Evolutionary conservation across 2,113 vertebrate species (phyloP), one percentile per base, ranked within the genome.

Genomic region (Cyrtonyx montezumae): DNA sequence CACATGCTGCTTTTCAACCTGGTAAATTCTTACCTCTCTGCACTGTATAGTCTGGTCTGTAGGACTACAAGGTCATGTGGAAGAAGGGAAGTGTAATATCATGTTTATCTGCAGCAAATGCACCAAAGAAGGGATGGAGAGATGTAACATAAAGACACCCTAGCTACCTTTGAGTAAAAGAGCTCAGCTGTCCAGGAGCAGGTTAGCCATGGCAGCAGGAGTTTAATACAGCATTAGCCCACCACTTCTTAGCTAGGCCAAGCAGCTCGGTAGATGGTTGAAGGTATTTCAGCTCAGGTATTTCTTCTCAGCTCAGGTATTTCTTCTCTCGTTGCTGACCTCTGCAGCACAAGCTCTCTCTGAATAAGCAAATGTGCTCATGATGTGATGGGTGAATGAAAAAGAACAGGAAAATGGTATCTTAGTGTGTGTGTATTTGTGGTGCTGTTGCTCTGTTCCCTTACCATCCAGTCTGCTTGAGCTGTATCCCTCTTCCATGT

Each of bases 311-410:
- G 43, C 43, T 79, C 67, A 46, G 22, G 5, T 76, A 15, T 79
- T 84, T 90, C 48, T 71, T 0, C 4, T 0, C 71, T 81, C 8
- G 53, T 37, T 23, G 55, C 56, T n/a, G 42, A 34, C 81, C 36
- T 16, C 51, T 75, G 37, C 14, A 3, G 20, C 0, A 0, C 63
- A 37, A 75, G 14, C 12, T 67, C 58, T 8, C 13, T 34, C 34
- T 71, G 53, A 40, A 3, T 53, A 79, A 65, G 13, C 70, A 25
- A 59, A 28, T 32, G 58, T 36, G 46, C 49, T 87, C 21, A 26
- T 8, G 0, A 46, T 11, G 7, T 43, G 62, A 6, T 0, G 1
- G 22, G 53, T 65, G 34, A 46, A 25, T 3, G 4, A 15, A 61
- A 63, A 82, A 58, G 21, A 51, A 21, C 61, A 46, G 43, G 36